These are phyloP conservation scores for Glareola pratincola DNA, from an alignment of 2,113 vertebrate species.

Conservation along the genomic window DNA sequence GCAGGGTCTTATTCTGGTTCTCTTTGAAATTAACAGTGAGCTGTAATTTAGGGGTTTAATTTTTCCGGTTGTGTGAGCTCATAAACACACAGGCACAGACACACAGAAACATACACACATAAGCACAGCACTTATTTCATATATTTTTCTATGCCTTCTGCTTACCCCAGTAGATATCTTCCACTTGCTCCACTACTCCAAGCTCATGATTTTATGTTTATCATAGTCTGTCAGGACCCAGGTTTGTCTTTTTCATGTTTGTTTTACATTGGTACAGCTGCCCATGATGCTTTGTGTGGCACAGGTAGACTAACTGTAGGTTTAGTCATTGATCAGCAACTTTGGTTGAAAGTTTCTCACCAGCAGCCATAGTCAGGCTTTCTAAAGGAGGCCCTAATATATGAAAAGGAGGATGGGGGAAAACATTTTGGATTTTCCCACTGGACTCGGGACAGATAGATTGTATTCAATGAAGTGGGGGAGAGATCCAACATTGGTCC, in stretches of 20 bases:
- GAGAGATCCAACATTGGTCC: background rate
- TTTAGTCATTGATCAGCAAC: background rate
- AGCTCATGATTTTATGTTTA: background rate
- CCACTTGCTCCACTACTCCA: background rate
- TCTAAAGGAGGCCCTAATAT: background rate
- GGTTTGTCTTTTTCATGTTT: background rate
- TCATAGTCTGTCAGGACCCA: background rate
- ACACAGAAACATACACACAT: background rate
- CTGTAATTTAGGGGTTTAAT: background rate
- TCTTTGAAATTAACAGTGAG: background rate
- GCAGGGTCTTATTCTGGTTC: background rate
- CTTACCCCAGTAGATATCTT: background rate
- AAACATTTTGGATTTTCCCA: background rate
- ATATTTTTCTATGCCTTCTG: background rate
- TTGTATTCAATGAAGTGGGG: background rate
- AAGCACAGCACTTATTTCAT: background rate
- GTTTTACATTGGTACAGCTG: background rate
- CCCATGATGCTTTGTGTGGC: background rate
- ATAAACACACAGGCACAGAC: background rate
- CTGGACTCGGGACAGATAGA: background rate
- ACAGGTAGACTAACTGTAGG: background rate
- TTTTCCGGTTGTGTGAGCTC: background rate
- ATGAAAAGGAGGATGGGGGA: fast-evolving
- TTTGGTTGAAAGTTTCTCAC: background rate
- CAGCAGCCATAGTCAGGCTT: background rate